Evolutionary conservation across 2,797 vertebrate genomes (phyloP), one percentile per base, ranked within the genome.

Genomic region (Mormyrops boulengeri): DNA sequence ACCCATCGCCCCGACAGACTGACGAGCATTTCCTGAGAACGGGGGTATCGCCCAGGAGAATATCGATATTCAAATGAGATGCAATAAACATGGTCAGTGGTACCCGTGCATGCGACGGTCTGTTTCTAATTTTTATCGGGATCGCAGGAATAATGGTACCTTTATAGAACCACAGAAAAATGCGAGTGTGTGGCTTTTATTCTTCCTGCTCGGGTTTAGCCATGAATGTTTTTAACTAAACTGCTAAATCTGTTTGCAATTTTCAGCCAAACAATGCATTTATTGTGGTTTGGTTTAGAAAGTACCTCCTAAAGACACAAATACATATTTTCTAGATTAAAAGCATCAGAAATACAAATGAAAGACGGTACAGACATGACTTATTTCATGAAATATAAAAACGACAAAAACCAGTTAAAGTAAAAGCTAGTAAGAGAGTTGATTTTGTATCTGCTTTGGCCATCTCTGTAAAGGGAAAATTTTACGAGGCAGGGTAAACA

Each of bases 71-170:
- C 95, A 95, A 95, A 94, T 93, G 95, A 94, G 95, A 95, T 95
- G 95, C 94, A 94, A 34, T 47, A 94, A 95, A 95, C 96, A 95
- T 96, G 96, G 95, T 95, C 93, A 92, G 95, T 95, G 96, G 96
- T 96, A 96, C 93, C 57, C 94, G 95, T 94, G 93, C 94, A 94
- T 93, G 91, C 94, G 94, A 93, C 94, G 95, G 96, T 91, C 95
- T 96, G 96, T 94, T 96, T 96, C 94, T 95, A 95, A 96, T 97
- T 96, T 95, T 95, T 95, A 95, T 95, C 95, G 94, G 94, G 95
- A 95, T 96, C 95, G 95, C 96, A 94, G 95, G 95, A 95, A 95
- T 95, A 96, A 95, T 94, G 93, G 93, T 93, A 93, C 95, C 95
- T 95, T 96, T 96, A 95, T 96, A 95, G 93, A 90, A 93, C 95